These are phyloP conservation scores for Leucophenga varia DNA, from an alignment of 1,140 invertebrate genomes.

Conservation along the genomic window DNA sequence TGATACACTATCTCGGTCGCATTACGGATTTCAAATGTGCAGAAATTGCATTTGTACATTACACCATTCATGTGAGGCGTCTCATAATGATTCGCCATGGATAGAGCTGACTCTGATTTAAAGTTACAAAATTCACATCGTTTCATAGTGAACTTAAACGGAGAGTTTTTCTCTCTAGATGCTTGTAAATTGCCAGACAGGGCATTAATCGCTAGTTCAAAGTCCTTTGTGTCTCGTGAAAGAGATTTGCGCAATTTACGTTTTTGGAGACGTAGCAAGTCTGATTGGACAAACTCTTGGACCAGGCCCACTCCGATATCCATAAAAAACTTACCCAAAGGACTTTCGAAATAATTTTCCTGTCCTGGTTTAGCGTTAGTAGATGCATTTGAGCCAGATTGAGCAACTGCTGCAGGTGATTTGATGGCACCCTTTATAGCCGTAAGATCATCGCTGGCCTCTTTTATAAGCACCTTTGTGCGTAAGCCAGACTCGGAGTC, in stretches of 20 bases:
- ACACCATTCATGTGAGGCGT: constrained; percentile 89
- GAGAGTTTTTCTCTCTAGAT: constrained; percentile 86
- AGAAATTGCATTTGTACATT: constrained; percentile 86
- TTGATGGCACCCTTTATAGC: constrained; percentile 59
- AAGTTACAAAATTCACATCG: constrained; percentile 92
- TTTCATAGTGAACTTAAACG: constrained; percentile 75
- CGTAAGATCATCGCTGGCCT: constrained; percentile 59
- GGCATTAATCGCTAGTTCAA: constrained; percentile 75
- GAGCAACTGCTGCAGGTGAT: constrained; percentile 53
- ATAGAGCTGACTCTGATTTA: constrained; percentile 84
- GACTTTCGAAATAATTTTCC: constrained; percentile 75
- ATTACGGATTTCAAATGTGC: constrained; percentile 77
- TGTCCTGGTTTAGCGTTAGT: constrained; percentile 31
- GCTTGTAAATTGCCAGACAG: constrained; percentile 81
- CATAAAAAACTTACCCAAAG: constrained; percentile 88
- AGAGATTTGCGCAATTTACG: constrained; percentile 69
- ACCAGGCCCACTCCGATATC: constrained; percentile 89
- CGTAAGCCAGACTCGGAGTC: constrained; percentile 58
- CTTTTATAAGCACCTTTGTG: constrained; percentile 61
- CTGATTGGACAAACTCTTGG: constrained; percentile 89
- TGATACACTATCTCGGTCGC: constrained; percentile 88
- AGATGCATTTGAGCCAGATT: constrained; percentile 36
- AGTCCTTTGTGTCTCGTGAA: constrained; percentile 66
- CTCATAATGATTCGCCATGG: constrained; percentile 87
- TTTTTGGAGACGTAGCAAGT: constrained; percentile 84